These are phyloP conservation scores for Andinoacara biseriatus DNA, from an alignment of 2,113 vertebrate species.

Conservation along the genomic window DNA sequence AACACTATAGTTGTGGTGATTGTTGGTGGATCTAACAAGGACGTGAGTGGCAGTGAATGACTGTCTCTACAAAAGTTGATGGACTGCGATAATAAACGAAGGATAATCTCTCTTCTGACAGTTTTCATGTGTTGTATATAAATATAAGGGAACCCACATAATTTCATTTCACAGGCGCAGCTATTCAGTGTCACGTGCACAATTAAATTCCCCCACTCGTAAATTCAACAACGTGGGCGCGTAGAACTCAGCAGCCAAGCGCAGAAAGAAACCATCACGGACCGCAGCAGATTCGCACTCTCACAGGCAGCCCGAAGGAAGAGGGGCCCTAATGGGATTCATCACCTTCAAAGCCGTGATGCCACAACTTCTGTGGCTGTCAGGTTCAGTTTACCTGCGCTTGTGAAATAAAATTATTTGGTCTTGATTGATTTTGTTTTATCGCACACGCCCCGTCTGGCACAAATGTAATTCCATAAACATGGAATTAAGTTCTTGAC, in stretches of 20 bases:
- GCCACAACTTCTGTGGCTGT: too few species aligned
- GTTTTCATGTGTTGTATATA: background rate
- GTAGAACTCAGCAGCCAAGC: background rate
- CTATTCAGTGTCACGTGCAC: background rate
- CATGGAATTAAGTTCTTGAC: constrained; percentile 36
- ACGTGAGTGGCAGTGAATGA: background rate
- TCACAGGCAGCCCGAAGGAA: too few species aligned
- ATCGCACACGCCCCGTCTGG: background rate
- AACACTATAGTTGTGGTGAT: background rate
- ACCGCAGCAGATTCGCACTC: too few species aligned
- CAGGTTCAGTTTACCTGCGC: background rate
- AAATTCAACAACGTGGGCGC: background rate
- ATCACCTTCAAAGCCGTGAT: too few species aligned
- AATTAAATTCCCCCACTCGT: background rate
- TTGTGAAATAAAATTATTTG: background rate
- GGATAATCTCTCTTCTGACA: background rate
- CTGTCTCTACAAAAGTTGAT: background rate
- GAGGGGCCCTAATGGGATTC: too few species aligned
- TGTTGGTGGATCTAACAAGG: background rate
- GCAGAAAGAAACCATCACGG: too few species aligned
- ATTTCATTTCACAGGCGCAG: background rate
- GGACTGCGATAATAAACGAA: background rate
- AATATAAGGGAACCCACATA: background rate
- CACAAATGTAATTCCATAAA: background rate
- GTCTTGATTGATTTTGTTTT: background rate